These are phyloP conservation scores for Oxyura jamaicensis DNA, from an alignment of 2,113 vertebrate genomes.

Conservation along the genomic window DNA sequence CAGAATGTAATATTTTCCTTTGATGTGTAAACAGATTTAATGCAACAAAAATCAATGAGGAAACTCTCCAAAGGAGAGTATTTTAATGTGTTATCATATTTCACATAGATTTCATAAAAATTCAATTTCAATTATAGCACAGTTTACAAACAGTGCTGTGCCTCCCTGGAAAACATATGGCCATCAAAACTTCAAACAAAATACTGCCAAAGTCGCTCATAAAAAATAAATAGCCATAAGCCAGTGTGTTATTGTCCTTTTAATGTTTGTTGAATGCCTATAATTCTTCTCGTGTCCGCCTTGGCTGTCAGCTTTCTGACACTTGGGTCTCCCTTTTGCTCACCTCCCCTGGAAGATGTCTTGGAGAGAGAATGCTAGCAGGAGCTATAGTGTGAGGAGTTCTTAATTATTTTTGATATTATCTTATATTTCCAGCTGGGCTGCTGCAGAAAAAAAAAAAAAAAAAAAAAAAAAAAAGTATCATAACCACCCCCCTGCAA, in stretches of 20 bases:
- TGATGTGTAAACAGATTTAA: constrained; percentile 72
- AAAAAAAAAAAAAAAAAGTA: background rate
- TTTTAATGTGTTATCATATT: constrained; percentile 73
- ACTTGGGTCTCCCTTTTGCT: background rate
- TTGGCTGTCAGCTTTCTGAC: constrained; percentile 30
- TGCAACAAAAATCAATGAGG: constrained; percentile 70
- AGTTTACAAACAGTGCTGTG: constrained; percentile 62
- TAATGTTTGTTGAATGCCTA: constrained; percentile 57
- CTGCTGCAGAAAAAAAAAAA: background rate
- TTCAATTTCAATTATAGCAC: constrained; percentile 74
- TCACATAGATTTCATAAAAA: constrained; percentile 71
- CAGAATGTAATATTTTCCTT: constrained; percentile 68
- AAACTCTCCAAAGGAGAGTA: constrained; percentile 63
- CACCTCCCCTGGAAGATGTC: background rate
- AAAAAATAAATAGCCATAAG: constrained; percentile 72
- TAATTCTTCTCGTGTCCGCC: constrained; percentile 41
- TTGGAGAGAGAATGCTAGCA: background rate
- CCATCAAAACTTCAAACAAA: constrained; percentile 74
- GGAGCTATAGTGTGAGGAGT: background rate
- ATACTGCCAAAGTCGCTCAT: constrained; percentile 61
- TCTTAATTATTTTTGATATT: constrained; percentile 16
- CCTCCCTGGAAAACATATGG: constrained; percentile 72
- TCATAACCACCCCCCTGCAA: background rate
- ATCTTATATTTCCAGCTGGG: constrained; percentile 25
- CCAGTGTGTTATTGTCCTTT: constrained; percentile 70